Evolutionary conservation across 2,113 vertebrate species (phyloP).

Genomic region (Labeo rohita): DNA sequence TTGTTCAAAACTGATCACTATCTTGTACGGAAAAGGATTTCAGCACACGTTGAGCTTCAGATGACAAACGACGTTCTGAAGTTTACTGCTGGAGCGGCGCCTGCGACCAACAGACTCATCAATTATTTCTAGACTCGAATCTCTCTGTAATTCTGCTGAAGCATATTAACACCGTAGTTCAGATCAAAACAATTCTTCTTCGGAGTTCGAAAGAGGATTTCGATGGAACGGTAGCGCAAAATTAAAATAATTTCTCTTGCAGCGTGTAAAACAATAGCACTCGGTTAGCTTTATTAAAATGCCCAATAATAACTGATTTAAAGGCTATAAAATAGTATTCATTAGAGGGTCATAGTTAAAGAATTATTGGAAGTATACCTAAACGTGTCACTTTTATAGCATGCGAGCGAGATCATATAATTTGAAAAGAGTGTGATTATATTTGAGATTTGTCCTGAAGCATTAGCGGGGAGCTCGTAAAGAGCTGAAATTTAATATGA

Average conservation of each 20-base stretch:
- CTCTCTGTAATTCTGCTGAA: neutral
- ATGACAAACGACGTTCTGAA: conserved; percentile 8
- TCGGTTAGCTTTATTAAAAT: conserved; percentile 95
- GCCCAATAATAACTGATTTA: conserved; percentile 99
- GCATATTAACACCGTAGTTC: conserved; percentile 11
- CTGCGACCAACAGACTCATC: neutral
- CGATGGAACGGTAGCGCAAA: conserved; percentile 80
- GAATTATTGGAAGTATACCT: conserved; percentile 99
- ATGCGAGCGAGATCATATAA: conserved; percentile 98
- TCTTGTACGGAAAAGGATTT: neutral
- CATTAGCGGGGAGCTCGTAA: conserved; percentile 99
- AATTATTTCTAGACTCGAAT: neutral
- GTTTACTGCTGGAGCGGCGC: neutral
- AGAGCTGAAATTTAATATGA: conserved; percentile 99
- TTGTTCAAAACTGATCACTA: neutral
- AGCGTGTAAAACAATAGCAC: conserved; percentile 90
- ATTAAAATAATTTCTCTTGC: conserved; percentile 84
- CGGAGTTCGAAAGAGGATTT: conserved; percentile 19
- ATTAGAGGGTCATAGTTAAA: conserved; percentile 99
- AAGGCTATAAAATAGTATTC: conserved; percentile 97
- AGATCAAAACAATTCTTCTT: conserved; percentile 18
- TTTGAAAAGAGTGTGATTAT: conserved; percentile 99
- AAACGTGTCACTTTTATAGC: conserved; percentile 99
- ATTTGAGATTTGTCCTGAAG: conserved; percentile 99
- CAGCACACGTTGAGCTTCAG: neutral